Evolutionary conservation across 1,140 invertebrate genomes (phyloP).

Genomic region (Platyscapa corneri): DNA sequence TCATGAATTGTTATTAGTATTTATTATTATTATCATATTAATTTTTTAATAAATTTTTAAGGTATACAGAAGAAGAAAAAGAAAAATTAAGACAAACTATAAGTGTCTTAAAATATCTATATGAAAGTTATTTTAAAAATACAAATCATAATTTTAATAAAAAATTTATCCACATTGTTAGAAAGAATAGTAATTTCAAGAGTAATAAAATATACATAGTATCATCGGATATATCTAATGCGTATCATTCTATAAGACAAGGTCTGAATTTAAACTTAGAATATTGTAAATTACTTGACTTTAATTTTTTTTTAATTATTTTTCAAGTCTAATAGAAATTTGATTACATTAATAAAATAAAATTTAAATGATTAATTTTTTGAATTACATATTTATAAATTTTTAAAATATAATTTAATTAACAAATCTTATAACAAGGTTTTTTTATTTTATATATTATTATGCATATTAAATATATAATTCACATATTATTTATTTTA

Average conservation of each 20-base stretch:
- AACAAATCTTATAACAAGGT: neutral
- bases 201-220: conserved; percentile 26
- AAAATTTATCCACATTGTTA: conserved; percentile 7
- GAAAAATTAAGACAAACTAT: conserved; percentile 8
- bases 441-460: conserved; percentile 10
- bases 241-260: conserved; percentile 37
- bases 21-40: neutral
- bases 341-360: neutral
- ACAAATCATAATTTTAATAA: neutral
- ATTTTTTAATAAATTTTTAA: conserved; percentile 24
- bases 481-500: neutral
- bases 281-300: neutral
- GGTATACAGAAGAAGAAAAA: conserved; percentile 7
- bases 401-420: neutral
- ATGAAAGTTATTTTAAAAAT: conserved; percentile 16
- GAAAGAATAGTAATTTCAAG: neutral
- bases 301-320: neutral
- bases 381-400: neutral
- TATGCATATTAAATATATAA: too few relatives aligned
- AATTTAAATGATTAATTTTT: neutral
- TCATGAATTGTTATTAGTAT: too few relatives aligned
- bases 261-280: conserved; percentile 13
- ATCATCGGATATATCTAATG: conserved; percentile 29
- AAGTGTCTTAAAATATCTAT: conserved; percentile 18
- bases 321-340: too few relatives aligned